Conservation (phyloP, 2,888 invertebrate species). For the Melinaea menophilus region DNA sequence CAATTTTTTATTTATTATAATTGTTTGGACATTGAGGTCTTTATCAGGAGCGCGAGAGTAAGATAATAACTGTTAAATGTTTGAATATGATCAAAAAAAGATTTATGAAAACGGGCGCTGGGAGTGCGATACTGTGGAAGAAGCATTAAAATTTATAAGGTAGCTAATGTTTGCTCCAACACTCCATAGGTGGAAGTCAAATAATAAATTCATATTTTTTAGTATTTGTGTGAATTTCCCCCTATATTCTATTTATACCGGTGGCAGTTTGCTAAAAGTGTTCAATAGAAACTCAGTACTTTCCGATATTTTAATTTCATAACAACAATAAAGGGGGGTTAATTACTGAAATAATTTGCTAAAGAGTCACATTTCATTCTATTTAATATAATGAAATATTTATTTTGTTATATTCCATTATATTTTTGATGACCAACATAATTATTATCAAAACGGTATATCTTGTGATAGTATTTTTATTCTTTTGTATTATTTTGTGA, state of each 20-base stretch:
- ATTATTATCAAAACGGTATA: neutral
- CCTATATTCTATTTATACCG: too few species aligned
- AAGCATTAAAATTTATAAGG: constrained; percentile 44
- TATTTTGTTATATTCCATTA: neutral
- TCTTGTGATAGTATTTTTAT: too few species aligned
- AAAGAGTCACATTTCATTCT: constrained; percentile 16
- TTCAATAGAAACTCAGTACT: too few species aligned
- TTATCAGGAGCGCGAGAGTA: constrained; percentile 14
- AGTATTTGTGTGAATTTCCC: too few species aligned
- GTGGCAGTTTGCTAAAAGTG: too few species aligned
- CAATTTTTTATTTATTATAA: neutral
- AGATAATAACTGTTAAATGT: constrained; percentile 20
- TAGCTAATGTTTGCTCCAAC: constrained; percentile 11
- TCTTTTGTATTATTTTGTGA: too few species aligned
- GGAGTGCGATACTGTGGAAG: constrained; percentile 51
- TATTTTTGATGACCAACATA: constrained; percentile 1
- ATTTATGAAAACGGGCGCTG: constrained; percentile 55
- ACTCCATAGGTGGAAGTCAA: too few species aligned
- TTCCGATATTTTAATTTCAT: too few species aligned
- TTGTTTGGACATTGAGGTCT: neutral
- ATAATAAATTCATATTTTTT: too few species aligned
- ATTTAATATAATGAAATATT: constrained; percentile 7
- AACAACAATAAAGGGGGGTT: too few species aligned
- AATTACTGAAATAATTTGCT: too few species aligned
- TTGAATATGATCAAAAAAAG: constrained; percentile 39